phyloP scores from a whole-genome alignment of 2,113 vertebrate genomes.

The Collichthys lucidus region DNA sequence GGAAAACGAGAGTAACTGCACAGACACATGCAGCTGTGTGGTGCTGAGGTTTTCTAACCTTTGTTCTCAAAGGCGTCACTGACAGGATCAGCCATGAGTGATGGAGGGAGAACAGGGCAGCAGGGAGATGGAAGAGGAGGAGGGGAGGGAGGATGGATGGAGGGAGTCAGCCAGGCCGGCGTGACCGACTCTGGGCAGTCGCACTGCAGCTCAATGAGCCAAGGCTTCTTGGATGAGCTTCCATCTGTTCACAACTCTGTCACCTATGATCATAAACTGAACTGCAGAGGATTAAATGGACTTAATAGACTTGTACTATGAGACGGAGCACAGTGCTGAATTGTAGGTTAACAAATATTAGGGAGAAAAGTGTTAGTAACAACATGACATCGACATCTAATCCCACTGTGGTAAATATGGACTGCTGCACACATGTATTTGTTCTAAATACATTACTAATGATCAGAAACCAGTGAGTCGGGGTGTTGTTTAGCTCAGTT shows the following conservation, averaged over 20 bases:
- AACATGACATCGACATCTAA: no score
- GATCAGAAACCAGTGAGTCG: no score
- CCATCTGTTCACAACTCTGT: conserved; percentile 23
- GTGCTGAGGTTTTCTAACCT: conserved; percentile 37
- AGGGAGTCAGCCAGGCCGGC: conserved; percentile 23
- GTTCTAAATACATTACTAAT: no score
- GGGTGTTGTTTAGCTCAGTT: no score
- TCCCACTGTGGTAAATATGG: no score
- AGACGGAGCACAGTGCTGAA: not conserved
- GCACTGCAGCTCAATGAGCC: conserved; percentile 33
- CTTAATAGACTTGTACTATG: not conserved
- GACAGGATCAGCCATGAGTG: conserved; percentile 19
- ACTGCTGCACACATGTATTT: no score
- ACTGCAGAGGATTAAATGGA: conserved; percentile 1
- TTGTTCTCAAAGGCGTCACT: conserved; percentile 45
- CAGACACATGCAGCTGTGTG: not conserved
- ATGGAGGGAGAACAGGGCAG: conserved; percentile 19
- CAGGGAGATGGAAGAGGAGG: not conserved
- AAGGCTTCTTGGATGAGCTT: conserved; percentile 45
- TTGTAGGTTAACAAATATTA: not conserved
- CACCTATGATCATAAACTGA: conserved; percentile 10
- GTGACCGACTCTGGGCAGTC: conserved; percentile 12
- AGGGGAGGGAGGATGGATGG: not conserved
- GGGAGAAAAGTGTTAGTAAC: no score
- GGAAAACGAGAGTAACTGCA: conserved; percentile 6